Percentiles rank a stretch among this genome's conserved stretches.
phyloP scores from a whole-genome alignment of 2,113 vertebrate species.

The Gallinago jamesoni region DNA sequence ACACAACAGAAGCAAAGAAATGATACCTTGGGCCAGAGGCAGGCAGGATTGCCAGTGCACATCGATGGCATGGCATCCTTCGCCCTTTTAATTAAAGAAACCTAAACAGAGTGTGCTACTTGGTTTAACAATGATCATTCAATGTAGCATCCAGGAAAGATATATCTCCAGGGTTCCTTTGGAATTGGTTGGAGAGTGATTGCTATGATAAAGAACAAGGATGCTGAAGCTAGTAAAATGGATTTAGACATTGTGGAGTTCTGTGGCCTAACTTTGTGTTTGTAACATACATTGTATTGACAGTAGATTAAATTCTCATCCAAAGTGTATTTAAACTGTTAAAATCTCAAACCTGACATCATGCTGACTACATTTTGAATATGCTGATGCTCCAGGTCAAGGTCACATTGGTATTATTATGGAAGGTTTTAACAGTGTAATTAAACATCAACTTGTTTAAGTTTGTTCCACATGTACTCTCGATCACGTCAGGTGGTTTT shows the following conservation, averaged over 20 bases:
- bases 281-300: accelerated
- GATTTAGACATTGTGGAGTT: neutral
- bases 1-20: neutral
- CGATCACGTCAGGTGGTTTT: neutral
- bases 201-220: neutral
- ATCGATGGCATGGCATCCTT: neutral
- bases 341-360: neutral
- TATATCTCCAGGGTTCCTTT: neutral
- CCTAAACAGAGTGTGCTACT: neutral
- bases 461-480: neutral
- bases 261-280: neutral
- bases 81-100: neutral
- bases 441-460: neutral
- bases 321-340: neutral
- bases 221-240: neutral
- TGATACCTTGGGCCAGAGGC: neutral
- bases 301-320: neutral
- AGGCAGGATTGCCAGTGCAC: neutral
- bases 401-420: neutral
- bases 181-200: neutral
- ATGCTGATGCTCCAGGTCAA: neutral
- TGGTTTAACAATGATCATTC: neutral
- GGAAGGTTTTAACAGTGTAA: neutral
- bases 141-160: neutral
- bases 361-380: neutral